Base-by-base conservation (phyloP, 2,797 vertebrate genomes). In the Danio choprae region DNA sequence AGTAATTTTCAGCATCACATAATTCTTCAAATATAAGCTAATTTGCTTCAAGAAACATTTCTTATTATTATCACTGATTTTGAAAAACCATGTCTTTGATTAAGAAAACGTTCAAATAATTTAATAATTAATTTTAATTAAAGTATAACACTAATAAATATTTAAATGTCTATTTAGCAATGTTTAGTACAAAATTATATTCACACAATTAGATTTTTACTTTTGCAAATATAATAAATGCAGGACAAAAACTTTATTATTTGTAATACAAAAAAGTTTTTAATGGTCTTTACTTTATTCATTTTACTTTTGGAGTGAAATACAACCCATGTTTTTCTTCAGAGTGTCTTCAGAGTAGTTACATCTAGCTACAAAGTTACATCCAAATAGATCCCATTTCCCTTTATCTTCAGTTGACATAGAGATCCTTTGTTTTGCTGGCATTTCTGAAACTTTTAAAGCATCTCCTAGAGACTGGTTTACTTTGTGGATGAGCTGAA, bases 341-440 rank as follows among this genome's bases (percentile, higher is more conserved):
- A 46, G 13, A 59, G 15, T 12, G 12, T 46, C 44, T 29, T 29
- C 29, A 29, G 29, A 29, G 29, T 29, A 29, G 29, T 29, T 29
- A 1, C 29, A 29, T 29, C 29, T 29, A 29, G 29, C 29, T 29
- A 29, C n/a, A 53, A 72, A 72, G 53, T 71, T 56, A 15, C 71
- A 59, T 73, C 40, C 73, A 72, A 72, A 43, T 68, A 53, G 67
- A 48, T 74, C 41, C 43, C 3, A 46, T 74, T 59, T 60, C 71
- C 56, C 60, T 74, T 60, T 29, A 74, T 74, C 71, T 16, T n/a
- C 43, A 1, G 43, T 58, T 58, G 20, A 58, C 70, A 72, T 38
- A 58, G 53, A 72, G 13, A 60, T 60, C 56, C 56, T 46, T 72
- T 72, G 69, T 74, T 72, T 48, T 22, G 55, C 41, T 74, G 56